phyloP scores from a whole-genome alignment of 2,113 vertebrate genomes.

The Carassius gibelio region DNA sequence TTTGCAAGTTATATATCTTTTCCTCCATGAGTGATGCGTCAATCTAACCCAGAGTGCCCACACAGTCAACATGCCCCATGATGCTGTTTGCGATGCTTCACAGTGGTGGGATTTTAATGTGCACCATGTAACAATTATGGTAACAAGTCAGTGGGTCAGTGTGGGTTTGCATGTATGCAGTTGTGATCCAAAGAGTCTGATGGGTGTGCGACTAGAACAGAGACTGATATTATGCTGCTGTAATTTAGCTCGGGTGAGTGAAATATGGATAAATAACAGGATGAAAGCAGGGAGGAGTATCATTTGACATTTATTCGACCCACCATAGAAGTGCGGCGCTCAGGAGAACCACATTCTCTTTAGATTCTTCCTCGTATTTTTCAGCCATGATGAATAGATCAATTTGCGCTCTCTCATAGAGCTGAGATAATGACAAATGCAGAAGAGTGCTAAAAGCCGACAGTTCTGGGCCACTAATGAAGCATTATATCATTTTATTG shows the following conservation, averaged over 20 bases:
- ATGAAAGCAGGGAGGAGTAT: conserved; percentile 9
- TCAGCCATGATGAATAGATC: conserved; percentile 60
- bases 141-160: background rate
- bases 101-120: conserved; percentile 22
- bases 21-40: background rate
- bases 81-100: background rate
- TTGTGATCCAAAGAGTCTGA: background rate
- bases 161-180: conserved; percentile 5
- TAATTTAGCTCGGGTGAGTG: background rate
- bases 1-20: conserved; percentile 17
- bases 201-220: background rate
- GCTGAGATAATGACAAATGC: conserved; percentile 62
- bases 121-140: background rate
- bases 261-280: conserved; percentile 24
- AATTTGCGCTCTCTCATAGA: conserved; percentile 58
- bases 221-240: background rate
- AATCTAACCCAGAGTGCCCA: background rate
- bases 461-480: conserved; percentile 65
- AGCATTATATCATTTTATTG: conserved; percentile 53
- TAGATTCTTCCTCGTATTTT: conserved; percentile 53
- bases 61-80: background rate
- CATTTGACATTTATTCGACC: conserved; percentile 19
- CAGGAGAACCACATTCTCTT: background rate
- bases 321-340: background rate
- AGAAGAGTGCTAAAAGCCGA: conserved; percentile 53